These are phyloP conservation scores for Melanotaenia boesemani DNA, from an alignment of 2,797 vertebrate genomes.

Conservation along the genomic window DNA sequence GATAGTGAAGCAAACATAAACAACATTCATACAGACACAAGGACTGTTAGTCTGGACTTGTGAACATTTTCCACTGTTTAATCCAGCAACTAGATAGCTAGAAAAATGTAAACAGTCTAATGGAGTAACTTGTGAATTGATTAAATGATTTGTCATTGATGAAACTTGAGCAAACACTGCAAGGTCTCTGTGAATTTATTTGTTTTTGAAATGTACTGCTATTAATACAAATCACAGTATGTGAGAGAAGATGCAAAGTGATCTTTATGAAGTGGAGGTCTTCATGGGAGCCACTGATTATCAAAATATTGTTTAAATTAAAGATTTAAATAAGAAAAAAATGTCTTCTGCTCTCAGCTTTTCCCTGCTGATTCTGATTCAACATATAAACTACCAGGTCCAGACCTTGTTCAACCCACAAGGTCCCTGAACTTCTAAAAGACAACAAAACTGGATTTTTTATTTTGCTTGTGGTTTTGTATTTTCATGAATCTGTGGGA, in stretches of 20 bases:
- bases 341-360: neutral
- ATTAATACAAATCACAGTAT: constrained; percentile 43
- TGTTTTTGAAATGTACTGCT: constrained; percentile 34
- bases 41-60: too few species aligned
- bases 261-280: constrained; percentile 19
- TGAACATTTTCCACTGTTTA: too few species aligned
- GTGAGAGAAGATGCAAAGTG: constrained; percentile 28
- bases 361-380: constrained; percentile 1
- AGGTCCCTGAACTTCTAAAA: neutral
- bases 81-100: constrained; percentile 5
- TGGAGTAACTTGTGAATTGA: constrained; percentile 30
- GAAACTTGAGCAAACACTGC: constrained; percentile 54
- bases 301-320: constrained; percentile 12
- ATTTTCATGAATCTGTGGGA: neutral
- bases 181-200: constrained; percentile 47
- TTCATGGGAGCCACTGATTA: neutral
- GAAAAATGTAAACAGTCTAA: constrained; percentile 15
- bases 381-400: neutral
- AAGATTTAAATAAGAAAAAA: constrained; percentile 8
- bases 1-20: constrained; percentile 11
- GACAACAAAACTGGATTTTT: neutral
- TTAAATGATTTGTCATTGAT: constrained; percentile 50
- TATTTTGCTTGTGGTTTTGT: neutral
- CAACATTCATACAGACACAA: constrained; percentile 2
- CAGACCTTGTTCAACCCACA: constrained; percentile 6